Conservation (phyloP, 2,797 vertebrate genomes). For the Pangasius sanitwongsei region DNA sequence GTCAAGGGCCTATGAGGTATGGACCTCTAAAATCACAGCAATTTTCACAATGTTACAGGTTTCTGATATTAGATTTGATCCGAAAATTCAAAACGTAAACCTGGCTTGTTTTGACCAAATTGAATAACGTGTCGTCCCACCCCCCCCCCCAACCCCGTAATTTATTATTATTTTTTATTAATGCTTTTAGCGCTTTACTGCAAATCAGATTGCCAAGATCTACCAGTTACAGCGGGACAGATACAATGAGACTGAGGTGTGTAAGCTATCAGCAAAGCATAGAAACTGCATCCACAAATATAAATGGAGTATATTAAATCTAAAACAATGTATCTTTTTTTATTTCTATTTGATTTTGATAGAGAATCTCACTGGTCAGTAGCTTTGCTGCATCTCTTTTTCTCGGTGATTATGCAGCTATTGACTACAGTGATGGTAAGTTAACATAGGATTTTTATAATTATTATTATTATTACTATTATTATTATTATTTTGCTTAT, state of each 20-base stretch:
- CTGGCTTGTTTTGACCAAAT: neutral
- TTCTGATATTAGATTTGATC: neutral
- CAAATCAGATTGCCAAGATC: constrained; percentile 93
- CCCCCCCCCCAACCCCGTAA: no score
- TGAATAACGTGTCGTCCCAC: neutral
- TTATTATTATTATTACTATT: neutral
- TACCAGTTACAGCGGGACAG: constrained; percentile 72
- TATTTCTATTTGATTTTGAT: constrained; percentile 35
- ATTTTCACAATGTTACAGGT: neutral
- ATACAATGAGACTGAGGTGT: constrained; percentile 82
- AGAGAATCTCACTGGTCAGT: constrained; percentile 96
- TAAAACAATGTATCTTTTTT: neutral
- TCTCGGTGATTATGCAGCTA: constrained; percentile 83
- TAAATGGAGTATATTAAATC: constrained; percentile 2
- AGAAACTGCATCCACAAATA: neutral
- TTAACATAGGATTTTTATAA: neutral
- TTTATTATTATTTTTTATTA: neutral
- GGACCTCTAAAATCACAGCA: neutral
- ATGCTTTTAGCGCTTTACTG: constrained; percentile 88
- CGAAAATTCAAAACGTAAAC: neutral
- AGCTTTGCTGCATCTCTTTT: constrained; percentile 93
- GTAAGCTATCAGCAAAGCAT: neutral
- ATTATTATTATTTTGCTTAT: neutral
- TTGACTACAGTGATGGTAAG: constrained; percentile 88
- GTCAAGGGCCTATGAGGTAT: constrained; percentile 92